Conservation (phyloP, 2,888 invertebrate species). For the Oasisia sp. region DNA sequence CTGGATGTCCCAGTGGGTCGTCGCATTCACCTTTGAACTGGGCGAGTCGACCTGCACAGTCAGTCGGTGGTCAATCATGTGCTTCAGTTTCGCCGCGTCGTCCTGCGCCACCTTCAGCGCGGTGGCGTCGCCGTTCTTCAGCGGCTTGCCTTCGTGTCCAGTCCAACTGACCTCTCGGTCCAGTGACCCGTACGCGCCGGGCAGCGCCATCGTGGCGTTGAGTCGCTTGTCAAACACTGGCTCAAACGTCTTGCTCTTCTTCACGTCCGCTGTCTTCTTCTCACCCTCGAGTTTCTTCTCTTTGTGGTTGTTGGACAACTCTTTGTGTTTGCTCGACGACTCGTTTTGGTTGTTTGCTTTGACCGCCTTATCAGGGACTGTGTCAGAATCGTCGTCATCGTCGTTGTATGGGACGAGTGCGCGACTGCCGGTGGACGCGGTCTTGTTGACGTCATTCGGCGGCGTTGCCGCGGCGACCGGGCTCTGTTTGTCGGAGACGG, state of each 20-base stretch:
- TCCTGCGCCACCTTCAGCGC: not conserved
- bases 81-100: not conserved
- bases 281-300: not conserved
- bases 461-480: not conserved
- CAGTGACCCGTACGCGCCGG: slow-evolving; percentile 43
- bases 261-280: not conserved
- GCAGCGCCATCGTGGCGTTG: slow-evolving; percentile 56
- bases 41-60: slow-evolving; percentile 28
- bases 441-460: not conserved
- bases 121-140: not conserved
- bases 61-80: not conserved
- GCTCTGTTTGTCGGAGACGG: slow-evolving; percentile 22
- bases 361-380: slow-evolving; percentile 17
- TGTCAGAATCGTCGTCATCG: slow-evolving; percentile 25
- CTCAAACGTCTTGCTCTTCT: slow-evolving; percentile 25
- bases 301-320: not conserved
- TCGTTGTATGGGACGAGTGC: slow-evolving; percentile 63
- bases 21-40: slow-evolving; percentile 50
- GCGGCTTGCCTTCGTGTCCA: not conserved
- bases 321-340: too few species aligned
- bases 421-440: not conserved
- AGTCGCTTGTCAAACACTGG: slow-evolving; percentile 50
- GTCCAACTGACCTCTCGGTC: slow-evolving; percentile 18
- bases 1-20: slow-evolving; percentile 59
- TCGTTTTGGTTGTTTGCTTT: not conserved